These are phyloP conservation scores for silkworm (Bombyx mori) DNA, from an alignment of 1,140 invertebrate genomes.

Conservation along the genomic window ASM3026992v2 NC_085131.1:6191501-6192000, in stretches of 20 bases:
- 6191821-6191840: slow-evolving; percentile 48
- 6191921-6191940: slow-evolving; percentile 52
- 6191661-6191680: no score
- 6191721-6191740: slow-evolving; percentile 79
- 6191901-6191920: slow-evolving; percentile 37
- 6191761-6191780: slow-evolving; percentile 77
- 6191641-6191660: no score
- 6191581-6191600: no score
- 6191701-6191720: slow-evolving; percentile 9
- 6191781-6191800: slow-evolving; percentile 75
- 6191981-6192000: slow-evolving; percentile 44
- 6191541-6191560: no score
- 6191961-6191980: slow-evolving; percentile 63
- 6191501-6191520: no score
- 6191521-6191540: no score
- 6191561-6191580: no score
- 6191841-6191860: slow-evolving; percentile 43
- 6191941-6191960: slow-evolving; percentile 52
- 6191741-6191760: slow-evolving; percentile 77
- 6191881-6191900: slow-evolving; percentile 45
- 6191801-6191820: slow-evolving; percentile 63
- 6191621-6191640: no score
- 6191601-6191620: no score
- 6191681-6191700: no score
- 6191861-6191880: slow-evolving; percentile 65